These are phyloP conservation scores for Pogonophryne albipinna DNA, from an alignment of 2,797 vertebrate genomes.

Conservation along the genomic window DNA sequence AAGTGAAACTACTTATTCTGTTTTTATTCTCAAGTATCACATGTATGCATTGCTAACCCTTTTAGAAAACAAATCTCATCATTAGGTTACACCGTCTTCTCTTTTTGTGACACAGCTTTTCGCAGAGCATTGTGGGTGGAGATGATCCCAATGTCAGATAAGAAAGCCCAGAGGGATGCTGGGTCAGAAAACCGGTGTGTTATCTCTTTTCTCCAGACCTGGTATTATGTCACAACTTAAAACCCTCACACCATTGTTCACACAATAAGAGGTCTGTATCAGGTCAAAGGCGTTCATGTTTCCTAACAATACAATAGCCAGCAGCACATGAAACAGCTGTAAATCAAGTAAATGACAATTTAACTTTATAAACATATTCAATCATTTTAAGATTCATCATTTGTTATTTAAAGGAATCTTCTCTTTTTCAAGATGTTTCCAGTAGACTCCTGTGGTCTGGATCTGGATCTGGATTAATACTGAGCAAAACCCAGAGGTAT, in stretches of 20 bases:
- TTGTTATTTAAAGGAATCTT: too few relatives aligned
- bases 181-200: constrained; percentile 21
- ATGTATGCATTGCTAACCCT: too few relatives aligned
- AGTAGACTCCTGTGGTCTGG: too few relatives aligned
- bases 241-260: constrained; percentile 26
- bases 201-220: constrained; percentile 56
- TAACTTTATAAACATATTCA: too few relatives aligned
- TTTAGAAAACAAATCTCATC: not conserved
- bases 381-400: too few relatives aligned
- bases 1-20: not conserved
- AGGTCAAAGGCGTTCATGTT: constrained; percentile 18
- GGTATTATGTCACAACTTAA: constrained; percentile 32
- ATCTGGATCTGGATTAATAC: too few relatives aligned
- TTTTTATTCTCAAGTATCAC: not conserved
- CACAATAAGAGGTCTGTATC: constrained; percentile 31
- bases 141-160: constrained; percentile 37
- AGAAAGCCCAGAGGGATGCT: constrained; percentile 28
- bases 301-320: not conserved
- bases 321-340: not conserved
- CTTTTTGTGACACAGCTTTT: constrained; percentile 4
- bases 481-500: too few relatives aligned
- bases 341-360: too few relatives aligned
- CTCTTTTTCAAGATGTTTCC: too few relatives aligned
- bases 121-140: not conserved
- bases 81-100: not conserved